Base-by-base conservation (phyloP, 2,113 vertebrate genomes). In the Cricetomys ansorgei region DNA sequence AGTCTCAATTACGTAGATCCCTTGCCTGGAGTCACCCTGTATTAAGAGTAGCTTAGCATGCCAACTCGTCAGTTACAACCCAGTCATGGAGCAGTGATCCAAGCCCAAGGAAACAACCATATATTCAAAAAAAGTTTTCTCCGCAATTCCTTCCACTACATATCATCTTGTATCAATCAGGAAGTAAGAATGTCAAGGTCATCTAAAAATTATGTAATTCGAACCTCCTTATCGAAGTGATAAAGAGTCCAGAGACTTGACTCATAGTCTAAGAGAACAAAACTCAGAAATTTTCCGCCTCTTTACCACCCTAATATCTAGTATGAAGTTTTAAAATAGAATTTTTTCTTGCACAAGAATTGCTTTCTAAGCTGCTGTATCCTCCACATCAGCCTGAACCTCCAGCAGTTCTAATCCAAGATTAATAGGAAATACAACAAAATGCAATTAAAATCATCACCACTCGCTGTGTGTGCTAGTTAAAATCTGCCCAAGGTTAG, bases 361-460 rank as follows among this genome's bases (percentile, higher is more conserved):
- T 69, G 79, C 50, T 92, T 94, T 79, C 67, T 50, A 91, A 81
- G 34, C 45, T 59, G n/a, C 40, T 79, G 0, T 55, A 50, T 64
- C 48, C n/a, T 81, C n/a, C 48, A 65, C 0, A 21, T 55, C 92
- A 88, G 37, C 45, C 91, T 88, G 91, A 89, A 86, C 23, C 86
- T 19, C 10, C 7, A 91, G 48, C 50, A 65, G 7, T 75, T 91
- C 70, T 81, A 0, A 77, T 94, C n/a, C 16, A 83, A 64, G 37
- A 93, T 87, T 89, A 95, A 94, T 59, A 91, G 72, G 13, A 89
- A 95, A 55, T 17, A 77, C 7, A 92, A 80, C 43, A 59, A 76
- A 89, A 86, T 67, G 8, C 27, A 88, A 43, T 92, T 85, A 92
- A 84, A 92, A 84, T 65, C 13, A 45, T 85, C 67, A 83, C n/a